These are phyloP conservation scores for Mixornis gularis DNA, from an alignment of 2,113 vertebrate genomes.

Conservation along the genomic window DNA sequence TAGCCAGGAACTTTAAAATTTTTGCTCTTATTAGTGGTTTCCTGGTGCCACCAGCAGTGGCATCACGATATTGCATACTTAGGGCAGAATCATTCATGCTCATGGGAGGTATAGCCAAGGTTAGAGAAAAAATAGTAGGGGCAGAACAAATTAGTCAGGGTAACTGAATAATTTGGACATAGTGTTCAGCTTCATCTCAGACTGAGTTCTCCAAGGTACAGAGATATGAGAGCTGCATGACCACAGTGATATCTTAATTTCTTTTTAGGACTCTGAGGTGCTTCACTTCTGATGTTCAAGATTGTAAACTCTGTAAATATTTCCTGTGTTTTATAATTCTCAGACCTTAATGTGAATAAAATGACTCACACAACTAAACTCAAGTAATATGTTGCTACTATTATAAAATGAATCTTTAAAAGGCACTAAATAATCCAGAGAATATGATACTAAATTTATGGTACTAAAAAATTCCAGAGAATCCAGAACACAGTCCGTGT, in stretches of 20 bases:
- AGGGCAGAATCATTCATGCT: neutral
- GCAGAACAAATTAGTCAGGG: neutral
- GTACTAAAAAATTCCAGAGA: no score
- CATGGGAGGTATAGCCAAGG: neutral
- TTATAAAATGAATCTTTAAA: neutral
- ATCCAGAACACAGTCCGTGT: neutral
- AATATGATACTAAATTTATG: neutral
- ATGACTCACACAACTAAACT: neutral
- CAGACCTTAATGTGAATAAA: neutral
- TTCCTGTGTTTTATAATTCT: neutral
- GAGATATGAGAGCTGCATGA: neutral
- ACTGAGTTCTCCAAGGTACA: neutral
- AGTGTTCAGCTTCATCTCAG: neutral
- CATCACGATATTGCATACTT: conserved; percentile 35
- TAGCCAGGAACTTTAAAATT: conserved; percentile 16
- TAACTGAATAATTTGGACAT: neutral
- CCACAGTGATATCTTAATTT: neutral
- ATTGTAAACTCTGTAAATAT: neutral
- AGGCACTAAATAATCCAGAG: neutral
- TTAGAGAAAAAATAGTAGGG: neutral
- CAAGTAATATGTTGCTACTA: neutral
- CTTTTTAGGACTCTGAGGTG: neutral
- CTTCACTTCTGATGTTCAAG: neutral
- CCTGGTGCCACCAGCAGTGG: conserved; percentile 57
- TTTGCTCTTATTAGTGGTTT: conserved; percentile 37